Percentiles rank a stretch among this genome's conserved stretches.
Evolutionary conservation across 2,113 vertebrate species (phyloP).

Genomic region (Malurus alboscapulatus): DNA sequence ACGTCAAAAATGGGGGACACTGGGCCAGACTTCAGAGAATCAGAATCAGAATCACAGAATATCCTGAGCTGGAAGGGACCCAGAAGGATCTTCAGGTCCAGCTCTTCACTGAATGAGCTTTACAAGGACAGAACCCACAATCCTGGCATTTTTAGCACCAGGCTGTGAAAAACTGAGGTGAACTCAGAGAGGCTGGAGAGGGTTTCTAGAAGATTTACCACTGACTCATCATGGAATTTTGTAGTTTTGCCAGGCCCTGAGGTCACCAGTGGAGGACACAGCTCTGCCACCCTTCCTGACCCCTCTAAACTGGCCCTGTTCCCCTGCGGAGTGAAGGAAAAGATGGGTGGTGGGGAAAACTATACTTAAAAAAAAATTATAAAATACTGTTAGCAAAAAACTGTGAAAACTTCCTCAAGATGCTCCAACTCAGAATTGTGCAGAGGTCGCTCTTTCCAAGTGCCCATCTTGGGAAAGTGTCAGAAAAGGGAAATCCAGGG

Average conservation of each 20-base stretch:
- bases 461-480: neutral
- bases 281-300: neutral
- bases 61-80: neutral
- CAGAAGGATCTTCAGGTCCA: neutral
- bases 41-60: neutral
- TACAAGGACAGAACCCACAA: too few species aligned
- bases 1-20: neutral
- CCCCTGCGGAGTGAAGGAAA: neutral
- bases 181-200: neutral
- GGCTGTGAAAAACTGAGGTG: neutral
- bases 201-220: neutral
- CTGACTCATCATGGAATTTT: neutral
- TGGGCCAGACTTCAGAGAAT: neutral
- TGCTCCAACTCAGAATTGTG: neutral
- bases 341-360: neutral
- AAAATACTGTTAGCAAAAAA: neutral
- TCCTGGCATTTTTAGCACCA: neutral
- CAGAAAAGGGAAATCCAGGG: neutral
- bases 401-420: neutral
- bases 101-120: fast-evolving
- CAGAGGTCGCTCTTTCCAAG: neutral
- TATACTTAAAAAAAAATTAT: too few species aligned
- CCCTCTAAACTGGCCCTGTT: neutral
- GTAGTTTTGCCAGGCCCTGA: neutral
- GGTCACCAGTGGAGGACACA: neutral